phyloP scores from a whole-genome alignment of 2,113 vertebrate species.

The Grus americana region DNA sequence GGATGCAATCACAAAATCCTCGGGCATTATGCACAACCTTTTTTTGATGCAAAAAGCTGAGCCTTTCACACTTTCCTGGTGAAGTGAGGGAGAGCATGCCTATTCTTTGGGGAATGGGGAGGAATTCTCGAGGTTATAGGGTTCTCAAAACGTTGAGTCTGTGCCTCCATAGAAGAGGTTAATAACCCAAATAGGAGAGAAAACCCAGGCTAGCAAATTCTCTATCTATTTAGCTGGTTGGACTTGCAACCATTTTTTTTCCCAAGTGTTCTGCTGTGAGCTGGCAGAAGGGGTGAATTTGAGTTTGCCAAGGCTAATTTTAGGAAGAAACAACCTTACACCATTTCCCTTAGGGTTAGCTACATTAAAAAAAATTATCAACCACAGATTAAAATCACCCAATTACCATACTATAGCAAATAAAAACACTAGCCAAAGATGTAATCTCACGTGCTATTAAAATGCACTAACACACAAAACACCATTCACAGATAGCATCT shows the following conservation, averaged over 20 bases:
- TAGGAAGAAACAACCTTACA: slow-evolving; percentile 7
- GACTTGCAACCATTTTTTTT: neutral
- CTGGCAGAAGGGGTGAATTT: neutral
- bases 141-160: neutral
- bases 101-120: neutral
- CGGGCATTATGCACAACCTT: neutral
- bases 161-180: neutral
- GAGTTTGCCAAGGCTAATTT: slow-evolving; percentile 25
- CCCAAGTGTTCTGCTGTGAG: neutral
- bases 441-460: neutral
- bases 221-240: neutral
- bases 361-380: neutral
- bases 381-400: slow-evolving; percentile 11
- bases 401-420: neutral
- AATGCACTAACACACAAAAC: neutral
- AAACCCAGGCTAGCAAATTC: neutral
- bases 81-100: neutral
- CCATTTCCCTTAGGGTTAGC: neutral
- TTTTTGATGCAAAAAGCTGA: neutral
- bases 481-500: slow-evolving; percentile 19
- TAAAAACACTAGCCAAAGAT: slow-evolving; percentile 47
- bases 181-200: neutral
- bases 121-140: neutral
- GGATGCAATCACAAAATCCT: neutral
- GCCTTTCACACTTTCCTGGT: neutral